Percentiles rank a stretch among this genome's conserved stretches.
Evolutionary conservation across 2,113 vertebrate genomes (phyloP).

Genomic region (Clarias batrachus): DNA sequence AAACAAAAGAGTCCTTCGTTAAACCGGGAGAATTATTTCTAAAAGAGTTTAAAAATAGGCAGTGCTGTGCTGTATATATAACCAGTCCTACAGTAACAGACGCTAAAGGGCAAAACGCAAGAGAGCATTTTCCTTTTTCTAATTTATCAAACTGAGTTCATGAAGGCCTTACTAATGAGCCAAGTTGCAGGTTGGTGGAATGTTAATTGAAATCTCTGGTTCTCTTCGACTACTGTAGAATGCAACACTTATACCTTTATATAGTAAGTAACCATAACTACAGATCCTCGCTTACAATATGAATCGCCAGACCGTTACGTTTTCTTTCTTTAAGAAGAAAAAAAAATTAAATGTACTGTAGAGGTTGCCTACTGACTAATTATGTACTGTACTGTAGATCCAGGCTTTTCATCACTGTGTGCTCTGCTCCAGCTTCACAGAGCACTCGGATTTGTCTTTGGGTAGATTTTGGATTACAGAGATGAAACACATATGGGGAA

Average conservation of each 20-base stretch:
- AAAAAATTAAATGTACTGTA: conserved; percentile 15
- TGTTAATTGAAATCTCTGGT: not conserved
- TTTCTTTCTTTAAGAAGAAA: not conserved
- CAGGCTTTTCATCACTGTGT: not conserved
- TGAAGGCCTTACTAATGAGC: conserved; percentile 1
- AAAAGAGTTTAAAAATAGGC: no score
- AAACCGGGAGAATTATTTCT: no score
- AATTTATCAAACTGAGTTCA: not conserved
- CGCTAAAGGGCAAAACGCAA: not conserved
- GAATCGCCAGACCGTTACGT: not conserved
- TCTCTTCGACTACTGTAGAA: not conserved
- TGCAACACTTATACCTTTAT: not conserved
- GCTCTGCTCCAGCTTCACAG: not conserved
- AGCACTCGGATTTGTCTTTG: conserved; percentile 15
- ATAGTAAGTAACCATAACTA: not conserved
- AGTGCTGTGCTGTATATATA: not conserved
- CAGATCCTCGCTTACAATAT: not conserved
- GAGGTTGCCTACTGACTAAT: conserved; percentile 23
- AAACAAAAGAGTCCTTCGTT: no score
- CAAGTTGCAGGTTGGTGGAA: not conserved
- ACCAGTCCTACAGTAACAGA: not conserved
- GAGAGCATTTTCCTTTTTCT: not conserved
- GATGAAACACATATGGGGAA: conserved; percentile 30
- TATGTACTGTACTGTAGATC: not conserved
- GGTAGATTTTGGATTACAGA: conserved; percentile 46